A percentile compares a stretch with the other conserved stretches of the same genome.
phyloP scores from a whole-genome alignment of 2,113 vertebrate genomes.

The Carettochelys insculpta region DNA sequence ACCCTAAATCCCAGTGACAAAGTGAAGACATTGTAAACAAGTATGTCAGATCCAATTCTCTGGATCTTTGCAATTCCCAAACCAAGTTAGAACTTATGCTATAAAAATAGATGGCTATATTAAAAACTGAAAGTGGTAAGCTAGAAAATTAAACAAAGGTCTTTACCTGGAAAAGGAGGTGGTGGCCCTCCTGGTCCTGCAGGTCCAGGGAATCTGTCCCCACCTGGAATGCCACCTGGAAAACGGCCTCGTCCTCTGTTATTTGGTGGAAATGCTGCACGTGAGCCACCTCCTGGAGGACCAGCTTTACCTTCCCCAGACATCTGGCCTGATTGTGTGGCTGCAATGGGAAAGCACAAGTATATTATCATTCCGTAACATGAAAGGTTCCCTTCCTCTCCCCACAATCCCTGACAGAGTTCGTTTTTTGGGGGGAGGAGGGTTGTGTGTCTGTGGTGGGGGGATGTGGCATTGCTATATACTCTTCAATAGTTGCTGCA shows the following conservation, averaged over 20 bases:
- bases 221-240: slow-evolving; percentile 91
- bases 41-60: slow-evolving; percentile 59
- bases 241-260: slow-evolving; percentile 93
- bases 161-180: slow-evolving; percentile 93
- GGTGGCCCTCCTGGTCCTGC: slow-evolving; percentile 93
- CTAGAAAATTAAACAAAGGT: not conserved
- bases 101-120: slow-evolving; percentile 64
- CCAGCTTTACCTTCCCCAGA: slow-evolving; percentile 98
- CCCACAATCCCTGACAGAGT: accelerated
- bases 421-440: not conserved
- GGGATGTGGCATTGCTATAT: accelerated
- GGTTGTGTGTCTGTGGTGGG: not conserved
- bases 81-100: slow-evolving; percentile 41
- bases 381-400: not conserved
- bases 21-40: slow-evolving; percentile 69
- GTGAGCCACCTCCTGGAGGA: slow-evolving; percentile 89
- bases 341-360: slow-evolving; percentile 70
- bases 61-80: slow-evolving; percentile 56
- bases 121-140: slow-evolving; percentile 59
- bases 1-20: slow-evolving; percentile 65
- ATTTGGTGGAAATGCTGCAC: slow-evolving; percentile 91
- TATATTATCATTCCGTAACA: not conserved
- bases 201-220: slow-evolving; percentile 94
- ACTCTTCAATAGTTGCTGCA: not conserved
- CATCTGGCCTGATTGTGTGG: slow-evolving; percentile 98